Base-by-base conservation (phyloP, 2,797 vertebrate genomes). In the Pangasius mekongensis region DNA sequence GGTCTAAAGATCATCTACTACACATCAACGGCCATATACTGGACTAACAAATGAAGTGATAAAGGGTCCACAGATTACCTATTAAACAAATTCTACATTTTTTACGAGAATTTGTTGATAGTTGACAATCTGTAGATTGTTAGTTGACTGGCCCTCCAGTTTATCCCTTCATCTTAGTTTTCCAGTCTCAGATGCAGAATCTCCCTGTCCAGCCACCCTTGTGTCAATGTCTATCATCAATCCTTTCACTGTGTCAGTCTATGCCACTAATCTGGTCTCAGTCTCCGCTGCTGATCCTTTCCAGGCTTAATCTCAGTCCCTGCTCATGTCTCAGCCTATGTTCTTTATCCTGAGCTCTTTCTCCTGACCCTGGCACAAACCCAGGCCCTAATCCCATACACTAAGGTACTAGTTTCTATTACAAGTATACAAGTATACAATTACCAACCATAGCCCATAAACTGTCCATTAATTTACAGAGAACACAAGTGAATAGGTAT, bases 331-430 rank as follows among this genome's bases (percentile, higher is more conserved):
- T 22, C 30, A 52, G 30, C 9, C 30, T 33, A 24, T 24, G 4
- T 58, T 81, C 74, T 30, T 52, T 77, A 52, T 77, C 74, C 43
- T 58, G 30, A 81, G 77, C 30, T 81, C 76, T 11, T 33, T 80
- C 76, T 20, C 52, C 77, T 80, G n/a, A 58, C 76, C 52, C 49
- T 27, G 73, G 43, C 43, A 74, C 24, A 74, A 47, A 27, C 43
- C 11, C 11, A 74, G 13, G n/a, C 8, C 2, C 76, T 56, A 56
- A 80, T 56, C 52, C 3, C 52, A 78, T 78, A 78, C 7, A 10
- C 8, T 33, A 80, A 33, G 6, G 30, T 33, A 22, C 14, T 33
- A 20, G 1, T 14, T 77, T 77, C 76, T 43, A 43, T 33, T 33
- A 30, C 64, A 66, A 66, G 30, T 67, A 67, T 67, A 18, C 22